Evolutionary conservation across 2,797 vertebrate species (phyloP).

Genomic region (Argyrosomus regius): DNA sequence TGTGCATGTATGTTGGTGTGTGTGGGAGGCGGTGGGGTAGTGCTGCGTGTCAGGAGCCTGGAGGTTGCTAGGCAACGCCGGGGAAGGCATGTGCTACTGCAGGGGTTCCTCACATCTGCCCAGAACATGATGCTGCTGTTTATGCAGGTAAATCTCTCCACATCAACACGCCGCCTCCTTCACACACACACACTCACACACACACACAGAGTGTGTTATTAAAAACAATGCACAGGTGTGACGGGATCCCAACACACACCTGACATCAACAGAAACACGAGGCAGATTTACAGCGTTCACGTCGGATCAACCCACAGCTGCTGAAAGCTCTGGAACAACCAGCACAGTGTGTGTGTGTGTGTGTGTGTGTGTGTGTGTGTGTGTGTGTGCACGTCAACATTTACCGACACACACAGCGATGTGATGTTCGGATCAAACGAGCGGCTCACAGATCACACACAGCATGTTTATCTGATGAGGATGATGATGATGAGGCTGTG

Average conservation of each 20-base stretch:
- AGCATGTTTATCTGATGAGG: not conserved
- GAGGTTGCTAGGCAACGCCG: constrained; percentile 85
- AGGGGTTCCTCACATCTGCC: constrained; percentile 78
- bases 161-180: not conserved
- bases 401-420: not conserved
- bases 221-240: not conserved
- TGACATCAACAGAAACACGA: not conserved
- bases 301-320: not conserved
- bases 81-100: constrained; percentile 79
- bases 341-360: not conserved
- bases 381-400: not conserved
- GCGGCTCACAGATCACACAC: not conserved
- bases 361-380: not conserved
- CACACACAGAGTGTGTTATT: no score
- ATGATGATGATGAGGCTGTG: not conserved
- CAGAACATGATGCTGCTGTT: constrained; percentile 63
- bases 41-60: constrained; percentile 74
- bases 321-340: constrained; percentile 31
- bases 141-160: constrained; percentile 56
- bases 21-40: constrained; percentile 26
- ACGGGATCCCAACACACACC: not conserved
- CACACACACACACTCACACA: not conserved
- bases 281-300: not conserved
- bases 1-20: not conserved
- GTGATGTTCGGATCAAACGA: not conserved